Base-by-base conservation (phyloP, 2,797 vertebrate genomes). In the Gadopsis marmoratus region DNA sequence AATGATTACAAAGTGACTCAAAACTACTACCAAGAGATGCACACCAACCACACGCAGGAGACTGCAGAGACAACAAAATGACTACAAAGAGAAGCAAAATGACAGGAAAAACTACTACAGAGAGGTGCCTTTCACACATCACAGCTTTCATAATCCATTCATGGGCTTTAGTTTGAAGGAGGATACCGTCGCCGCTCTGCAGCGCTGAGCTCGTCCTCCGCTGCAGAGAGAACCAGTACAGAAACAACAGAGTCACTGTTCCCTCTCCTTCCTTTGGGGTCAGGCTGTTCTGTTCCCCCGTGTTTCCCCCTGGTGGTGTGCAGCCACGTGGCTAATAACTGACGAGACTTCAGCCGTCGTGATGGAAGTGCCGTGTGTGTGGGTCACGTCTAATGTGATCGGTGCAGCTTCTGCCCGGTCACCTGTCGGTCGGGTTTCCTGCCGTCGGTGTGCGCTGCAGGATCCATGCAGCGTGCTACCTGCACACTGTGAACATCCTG, bases 291-390 rank as follows among this genome's bases (percentile, higher is more conserved):
- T 47, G 12, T 43, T 19, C 45, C 12, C 12, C 55, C 2, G 33
- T 51, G 60, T 67, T 21, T 50, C 26, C 26, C 26, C 26, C 26
- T 26, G 11, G 3, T 14, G 47, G 61, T 21, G 35, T 77, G 83
- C 45, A 61, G 35, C 68, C 35, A 4, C 39, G 19, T 19, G 71
- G 21, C 5, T 48, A 76, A 74, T 61, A 59, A 67, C 50, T 61
- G 62, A 70, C 72, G 55, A 35, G 16, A 47, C 55, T 69, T 82
- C 74, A 87, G 87, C 37, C 83, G 89, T 89, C 78, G 90, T 84
- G 88, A 66, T 9, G 9, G 33, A 29, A 61, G 14, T 0, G 21
- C 0, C 64, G 61, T 53, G 19, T 43, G 31, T 58, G 33, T 69
- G 56, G 19, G 73, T 35, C 8, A 2, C 4, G 3, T 35, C 65